phyloP scores from a whole-genome alignment of 2,888 invertebrate species.

The Coecobrya sp. region DNA sequence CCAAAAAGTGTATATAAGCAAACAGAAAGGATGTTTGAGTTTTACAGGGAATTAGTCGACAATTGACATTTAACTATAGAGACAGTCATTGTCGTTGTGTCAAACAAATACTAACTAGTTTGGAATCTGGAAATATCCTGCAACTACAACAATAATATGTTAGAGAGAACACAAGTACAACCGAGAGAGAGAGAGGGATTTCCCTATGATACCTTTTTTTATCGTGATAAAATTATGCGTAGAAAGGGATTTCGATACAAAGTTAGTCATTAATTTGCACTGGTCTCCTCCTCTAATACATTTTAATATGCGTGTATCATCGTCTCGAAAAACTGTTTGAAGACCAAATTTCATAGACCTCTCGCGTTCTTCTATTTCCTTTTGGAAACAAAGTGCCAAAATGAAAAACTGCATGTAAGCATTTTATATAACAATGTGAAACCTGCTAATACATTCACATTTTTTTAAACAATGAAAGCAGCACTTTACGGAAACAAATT shows the following conservation, averaged over 20 bases:
- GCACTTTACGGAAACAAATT: background rate
- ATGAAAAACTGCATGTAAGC: background rate
- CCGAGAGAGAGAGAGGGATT: background rate
- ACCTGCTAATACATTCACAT: constrained; percentile 1
- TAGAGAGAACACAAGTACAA: constrained; percentile 2
- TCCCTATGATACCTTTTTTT: background rate
- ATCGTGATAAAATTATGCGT: background rate
- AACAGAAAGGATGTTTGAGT: background rate
- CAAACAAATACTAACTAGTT: background rate
- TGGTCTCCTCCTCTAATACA: too few species aligned
- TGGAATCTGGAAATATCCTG: background rate
- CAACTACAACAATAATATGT: background rate
- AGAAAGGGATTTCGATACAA: background rate
- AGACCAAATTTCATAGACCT: background rate
- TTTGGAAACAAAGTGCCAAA: background rate
- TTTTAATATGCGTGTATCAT: too few species aligned
- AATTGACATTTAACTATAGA: background rate
- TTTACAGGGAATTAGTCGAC: too few species aligned
- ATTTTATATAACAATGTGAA: background rate
- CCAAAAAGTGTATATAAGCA: background rate
- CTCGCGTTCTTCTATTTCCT: too few species aligned
- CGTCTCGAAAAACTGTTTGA: too few species aligned
- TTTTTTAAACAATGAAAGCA: background rate
- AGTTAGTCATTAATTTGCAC: background rate
- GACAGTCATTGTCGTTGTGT: background rate